A percentile compares a stretch with the other conserved stretches of the same genome.
Conservation (phyloP, 2,113 vertebrate genomes). For the Hylia prasina region DNA sequence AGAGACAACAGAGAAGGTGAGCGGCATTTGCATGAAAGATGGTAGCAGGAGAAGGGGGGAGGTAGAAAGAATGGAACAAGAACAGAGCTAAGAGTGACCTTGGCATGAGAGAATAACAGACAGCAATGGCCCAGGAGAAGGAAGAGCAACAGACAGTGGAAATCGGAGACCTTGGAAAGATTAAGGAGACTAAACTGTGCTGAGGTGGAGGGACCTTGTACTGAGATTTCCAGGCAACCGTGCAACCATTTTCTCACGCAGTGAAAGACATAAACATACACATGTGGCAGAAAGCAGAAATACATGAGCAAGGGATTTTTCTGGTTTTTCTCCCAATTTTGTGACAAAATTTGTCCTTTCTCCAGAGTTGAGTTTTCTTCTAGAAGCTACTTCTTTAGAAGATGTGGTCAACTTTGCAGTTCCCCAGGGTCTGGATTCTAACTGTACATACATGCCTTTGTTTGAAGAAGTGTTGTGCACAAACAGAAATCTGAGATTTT, state of each 20-base stretch:
- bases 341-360: neutral
- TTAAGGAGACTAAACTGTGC: neutral
- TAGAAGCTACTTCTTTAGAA: neutral
- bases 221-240: neutral
- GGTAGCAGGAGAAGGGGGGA: neutral
- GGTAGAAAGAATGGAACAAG: neutral
- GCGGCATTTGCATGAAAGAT: neutral
- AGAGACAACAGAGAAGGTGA: neutral
- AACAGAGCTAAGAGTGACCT: neutral
- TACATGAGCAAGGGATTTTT: neutral
- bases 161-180: neutral
- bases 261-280: neutral
- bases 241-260: neutral
- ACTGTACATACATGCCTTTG: neutral
- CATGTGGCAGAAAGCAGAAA: neutral
- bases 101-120: neutral
- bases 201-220: neutral
- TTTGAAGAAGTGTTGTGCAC: neutral
- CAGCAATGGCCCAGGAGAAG: neutral
- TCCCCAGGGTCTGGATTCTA: neutral
- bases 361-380: neutral
- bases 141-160: neutral
- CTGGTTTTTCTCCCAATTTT: neutral
- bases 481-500: neutral
- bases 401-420: neutral